phyloP scores from a whole-genome alignment of 2,113 vertebrate genomes.

The Herpailurus yagouaroundi region DNA sequence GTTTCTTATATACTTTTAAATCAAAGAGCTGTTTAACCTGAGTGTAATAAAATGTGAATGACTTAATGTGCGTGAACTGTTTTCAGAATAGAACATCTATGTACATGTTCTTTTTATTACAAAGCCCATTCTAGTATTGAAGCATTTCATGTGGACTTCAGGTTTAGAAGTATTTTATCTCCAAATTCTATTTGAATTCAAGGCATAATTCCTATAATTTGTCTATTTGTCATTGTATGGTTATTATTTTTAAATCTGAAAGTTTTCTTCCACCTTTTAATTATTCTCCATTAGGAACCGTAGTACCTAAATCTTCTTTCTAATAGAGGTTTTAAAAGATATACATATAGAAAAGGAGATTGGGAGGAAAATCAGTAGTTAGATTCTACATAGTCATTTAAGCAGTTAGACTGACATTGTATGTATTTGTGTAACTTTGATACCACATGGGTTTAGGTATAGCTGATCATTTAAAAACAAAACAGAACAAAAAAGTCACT shows the following conservation, averaged over 20 bases:
- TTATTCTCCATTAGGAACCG: background rate
- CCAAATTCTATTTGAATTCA: slow-evolving; percentile 62
- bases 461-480: background rate
- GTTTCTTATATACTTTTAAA: slow-evolving; percentile 70
- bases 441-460: background rate
- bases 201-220: background rate
- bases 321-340: background rate
- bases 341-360: background rate
- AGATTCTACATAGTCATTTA: background rate
- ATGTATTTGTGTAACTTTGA: background rate
- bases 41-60: slow-evolving; percentile 79
- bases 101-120: slow-evolving; percentile 76
- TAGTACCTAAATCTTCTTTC: background rate
- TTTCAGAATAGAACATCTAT: slow-evolving; percentile 78
- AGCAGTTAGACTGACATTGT: background rate
- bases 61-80: slow-evolving; percentile 67
- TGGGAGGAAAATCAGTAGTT: background rate
- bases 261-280: background rate
- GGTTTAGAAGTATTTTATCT: slow-evolving; percentile 68
- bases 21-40: slow-evolving; percentile 73
- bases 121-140: slow-evolving; percentile 61
- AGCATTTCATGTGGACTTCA: slow-evolving; percentile 61
- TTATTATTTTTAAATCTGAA: slow-evolving; percentile 37
- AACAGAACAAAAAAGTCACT: background rate
- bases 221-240: background rate